Conservation (phyloP, 2,888 invertebrate genomes). For the Lagria hirta region DNA sequence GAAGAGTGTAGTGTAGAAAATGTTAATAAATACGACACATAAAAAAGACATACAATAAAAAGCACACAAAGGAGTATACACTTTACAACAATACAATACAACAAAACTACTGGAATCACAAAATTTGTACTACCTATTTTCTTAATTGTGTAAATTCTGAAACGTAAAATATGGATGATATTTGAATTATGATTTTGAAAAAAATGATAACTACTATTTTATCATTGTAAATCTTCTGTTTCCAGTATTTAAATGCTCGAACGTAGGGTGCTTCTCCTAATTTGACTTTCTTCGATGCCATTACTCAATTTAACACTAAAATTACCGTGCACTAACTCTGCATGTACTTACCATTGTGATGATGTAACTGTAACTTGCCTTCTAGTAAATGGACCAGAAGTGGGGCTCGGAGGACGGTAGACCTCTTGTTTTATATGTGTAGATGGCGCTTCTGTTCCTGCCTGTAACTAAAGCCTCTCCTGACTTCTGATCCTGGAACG, state of each 20-base stretch:
- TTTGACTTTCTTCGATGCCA: conserved; percentile 27
- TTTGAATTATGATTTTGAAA: conserved; percentile 20
- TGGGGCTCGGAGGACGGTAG: conserved; percentile 69
- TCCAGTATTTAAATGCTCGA: conserved; percentile 50
- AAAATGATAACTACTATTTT: conserved; percentile 48
- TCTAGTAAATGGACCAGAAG: conserved; percentile 77
- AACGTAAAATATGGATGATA: conserved; percentile 27
- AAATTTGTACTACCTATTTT: conserved; percentile 39
- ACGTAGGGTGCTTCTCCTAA: conserved; percentile 45
- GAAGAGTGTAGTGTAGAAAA: conserved; percentile 3
- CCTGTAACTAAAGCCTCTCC: conserved; percentile 44
- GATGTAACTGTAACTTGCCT: conserved; percentile 59
- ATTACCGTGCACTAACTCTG: conserved; percentile 29
- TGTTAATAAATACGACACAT: conserved; percentile 21
- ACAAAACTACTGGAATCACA: conserved; percentile 35
- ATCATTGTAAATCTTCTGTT: conserved; percentile 49
- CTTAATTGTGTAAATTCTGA: conserved; percentile 21
- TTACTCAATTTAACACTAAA: conserved; percentile 11
- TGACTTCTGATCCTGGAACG: conserved; percentile 21
- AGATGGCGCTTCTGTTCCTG: conserved; percentile 66
- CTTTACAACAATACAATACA: conserved; percentile 30
- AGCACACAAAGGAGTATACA: conserved; percentile 36
- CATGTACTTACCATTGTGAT: conserved; percentile 54
- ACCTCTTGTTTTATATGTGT: conserved; percentile 72
- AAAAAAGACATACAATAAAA: conserved; percentile 25